Percentiles rank a stretch among this genome's conserved stretches.
phyloP scores from a whole-genome alignment of 2,113 vertebrate species.

The Garra rufa region DNA sequence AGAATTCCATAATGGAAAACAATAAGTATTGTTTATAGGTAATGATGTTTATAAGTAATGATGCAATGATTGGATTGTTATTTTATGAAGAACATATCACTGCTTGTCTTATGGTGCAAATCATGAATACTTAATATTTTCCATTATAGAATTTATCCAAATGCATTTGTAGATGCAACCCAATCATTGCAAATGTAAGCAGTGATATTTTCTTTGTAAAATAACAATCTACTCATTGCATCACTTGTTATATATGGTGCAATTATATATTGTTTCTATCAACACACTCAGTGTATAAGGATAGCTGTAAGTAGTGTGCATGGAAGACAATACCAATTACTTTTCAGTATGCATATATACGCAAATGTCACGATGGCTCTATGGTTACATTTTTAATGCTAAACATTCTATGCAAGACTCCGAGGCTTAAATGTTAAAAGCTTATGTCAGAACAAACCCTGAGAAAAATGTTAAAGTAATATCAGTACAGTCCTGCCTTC shows the following conservation, averaged over 20 bases:
- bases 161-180: too few species aligned
- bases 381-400: background rate
- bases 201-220: too few species aligned
- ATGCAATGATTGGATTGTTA: background rate
- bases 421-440: background rate
- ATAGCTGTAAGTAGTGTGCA: background rate
- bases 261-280: too few species aligned
- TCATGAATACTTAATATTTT: too few species aligned
- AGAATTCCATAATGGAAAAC: background rate
- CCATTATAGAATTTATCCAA: too few species aligned
- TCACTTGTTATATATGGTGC: too few species aligned
- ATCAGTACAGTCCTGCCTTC: background rate
- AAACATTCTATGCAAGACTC: background rate
- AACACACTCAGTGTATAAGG: background rate
- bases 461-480: background rate
- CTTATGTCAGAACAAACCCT: background rate
- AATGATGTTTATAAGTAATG: too few species aligned
- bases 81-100: constrained; percentile 8
- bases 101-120: too few species aligned
- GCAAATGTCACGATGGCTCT: background rate
- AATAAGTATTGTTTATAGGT: background rate
- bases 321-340: background rate
- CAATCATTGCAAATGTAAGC: too few species aligned
- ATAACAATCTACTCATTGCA: too few species aligned
- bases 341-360: background rate